These are phyloP conservation scores for Calliphora vicina DNA, from an alignment of 1,140 invertebrate species.

Conservation along the genomic window DNA sequence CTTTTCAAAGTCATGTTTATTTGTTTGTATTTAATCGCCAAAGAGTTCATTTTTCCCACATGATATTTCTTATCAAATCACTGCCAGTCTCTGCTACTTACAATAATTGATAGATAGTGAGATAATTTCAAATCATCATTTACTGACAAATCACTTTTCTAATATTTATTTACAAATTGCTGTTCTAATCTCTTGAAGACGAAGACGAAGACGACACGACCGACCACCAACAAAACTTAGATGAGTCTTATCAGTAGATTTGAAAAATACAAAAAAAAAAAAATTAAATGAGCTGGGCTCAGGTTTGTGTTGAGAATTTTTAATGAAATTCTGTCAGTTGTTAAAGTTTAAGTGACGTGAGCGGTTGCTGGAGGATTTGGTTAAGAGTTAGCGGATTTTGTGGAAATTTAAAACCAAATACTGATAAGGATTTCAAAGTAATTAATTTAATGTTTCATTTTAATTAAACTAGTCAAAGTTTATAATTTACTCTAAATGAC, in stretches of 20 bases:
- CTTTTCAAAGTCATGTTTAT: too few relatives aligned
- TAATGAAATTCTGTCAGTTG: background rate
- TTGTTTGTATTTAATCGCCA: too few relatives aligned
- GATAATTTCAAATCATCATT: background rate
- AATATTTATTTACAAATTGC: background rate
- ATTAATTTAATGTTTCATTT: background rate
- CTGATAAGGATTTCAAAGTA: background rate
- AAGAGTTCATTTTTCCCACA: too few relatives aligned
- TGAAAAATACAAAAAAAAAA: too few relatives aligned
- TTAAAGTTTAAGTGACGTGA: background rate
- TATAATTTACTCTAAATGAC: background rate
- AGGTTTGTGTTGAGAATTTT: background rate
- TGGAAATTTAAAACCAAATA: background rate
- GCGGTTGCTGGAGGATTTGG: background rate
- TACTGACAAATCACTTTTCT: constrained; percentile 1
- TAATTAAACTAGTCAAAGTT: background rate
- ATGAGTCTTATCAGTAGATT: background rate
- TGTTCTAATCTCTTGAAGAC: background rate
- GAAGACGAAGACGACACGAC: too few relatives aligned
- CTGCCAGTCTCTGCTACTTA: too few relatives aligned
- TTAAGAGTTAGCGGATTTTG: too few relatives aligned
- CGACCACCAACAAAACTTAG: background rate
- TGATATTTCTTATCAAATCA: too few relatives aligned
- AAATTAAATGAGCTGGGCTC: too few relatives aligned
- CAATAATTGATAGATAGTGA: too few relatives aligned